Evolutionary conservation across 2,888 invertebrate genomes (phyloP), one percentile per base, ranked within the genome.

Genomic region (Cheilosia vernalis): DNA sequence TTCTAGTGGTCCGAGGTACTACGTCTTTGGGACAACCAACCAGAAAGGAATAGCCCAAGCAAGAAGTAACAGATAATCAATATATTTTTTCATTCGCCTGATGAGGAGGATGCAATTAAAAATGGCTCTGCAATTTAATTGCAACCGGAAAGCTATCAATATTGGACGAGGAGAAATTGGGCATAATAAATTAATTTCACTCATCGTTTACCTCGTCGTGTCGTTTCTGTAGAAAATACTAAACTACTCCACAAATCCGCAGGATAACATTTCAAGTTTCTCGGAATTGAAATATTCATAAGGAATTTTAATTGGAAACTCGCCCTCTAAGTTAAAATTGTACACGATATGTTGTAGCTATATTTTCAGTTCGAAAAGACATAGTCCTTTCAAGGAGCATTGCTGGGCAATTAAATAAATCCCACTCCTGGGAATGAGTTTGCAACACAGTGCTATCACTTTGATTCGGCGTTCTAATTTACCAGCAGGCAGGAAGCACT

Each of bases 11-110:
- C 3, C 19, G 37, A 37, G 97, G 37, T 27, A 97, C 97, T 97
- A 93, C 97, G 66, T 96, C 96, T 86, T 92, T 97, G 80, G 97
- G 97, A 0, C 97, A 13, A 9, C 9, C 37, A 3, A 37, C 97
- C 0, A 93, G 97, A 55, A 96, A 96, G 27, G 97, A 97, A 91
- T 97, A 97, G 90, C 91, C 97, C 83, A 95, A 96, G 88, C 96
- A 96, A 89, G 97, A 96, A 89, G 97, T 97, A 19, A 9, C 17
- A 47, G 6, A 47, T 47, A n/a, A 55, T 24, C 60, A 42, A 4
- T 33, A 13, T 19, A 21, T 40, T 60, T 10, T 4, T n/a, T 40
- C 40, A 19, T 19, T 44, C 44, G 5, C 3, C 30, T 56, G 4
- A n/a, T n/a, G n/a, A n/a, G 40, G 30, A 10, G 13, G 40, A 56